phyloP scores from a whole-genome alignment of 2,113 vertebrate genomes.

The Vidua macroura region DNA sequence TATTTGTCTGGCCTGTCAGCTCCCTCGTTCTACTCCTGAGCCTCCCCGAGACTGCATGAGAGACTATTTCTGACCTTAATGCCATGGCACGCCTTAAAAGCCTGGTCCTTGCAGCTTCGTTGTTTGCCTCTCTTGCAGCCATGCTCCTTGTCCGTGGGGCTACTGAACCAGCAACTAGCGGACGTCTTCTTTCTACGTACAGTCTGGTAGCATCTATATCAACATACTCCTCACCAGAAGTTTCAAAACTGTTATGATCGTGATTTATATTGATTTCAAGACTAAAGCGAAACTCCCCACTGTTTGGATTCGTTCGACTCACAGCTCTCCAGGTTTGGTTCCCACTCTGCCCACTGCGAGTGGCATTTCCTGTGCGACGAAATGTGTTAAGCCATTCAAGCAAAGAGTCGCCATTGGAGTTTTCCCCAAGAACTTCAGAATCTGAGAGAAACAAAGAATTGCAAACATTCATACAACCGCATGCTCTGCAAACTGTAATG shows the following conservation, averaged over 20 bases:
- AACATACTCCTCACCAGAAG: slow-evolving; percentile 41
- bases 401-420: slow-evolving; percentile 85
- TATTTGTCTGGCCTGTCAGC: neutral
- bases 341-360: slow-evolving; percentile 91
- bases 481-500: fast-evolving
- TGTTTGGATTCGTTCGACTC: slow-evolving; percentile 92
- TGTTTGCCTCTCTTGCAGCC: slow-evolving; percentile 25
- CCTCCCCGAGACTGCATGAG: slow-evolving; percentile 41
- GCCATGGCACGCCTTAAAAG: slow-evolving; percentile 53
- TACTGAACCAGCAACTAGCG: slow-evolving; percentile 61
- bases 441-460: slow-evolving; percentile 73
- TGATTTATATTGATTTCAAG: slow-evolving; percentile 96
- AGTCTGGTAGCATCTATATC: slow-evolving; percentile 42
- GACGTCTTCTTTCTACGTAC: slow-evolving; percentile 20
- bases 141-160: slow-evolving; percentile 81
- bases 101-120: slow-evolving; percentile 55
- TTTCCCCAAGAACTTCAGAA: slow-evolving; percentile 77
- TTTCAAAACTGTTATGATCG: slow-evolving; percentile 78
- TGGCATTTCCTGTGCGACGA: slow-evolving; percentile 88
- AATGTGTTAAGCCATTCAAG: slow-evolving; percentile 92
- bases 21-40: slow-evolving; percentile 62
- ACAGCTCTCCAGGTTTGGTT: slow-evolving; percentile 96
- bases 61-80: slow-evolving; percentile 60
- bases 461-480: neutral
- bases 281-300: slow-evolving; percentile 92